Conservation (phyloP, 92 coral and sea anemone species). For the Phenganax subtilis region DNA sequence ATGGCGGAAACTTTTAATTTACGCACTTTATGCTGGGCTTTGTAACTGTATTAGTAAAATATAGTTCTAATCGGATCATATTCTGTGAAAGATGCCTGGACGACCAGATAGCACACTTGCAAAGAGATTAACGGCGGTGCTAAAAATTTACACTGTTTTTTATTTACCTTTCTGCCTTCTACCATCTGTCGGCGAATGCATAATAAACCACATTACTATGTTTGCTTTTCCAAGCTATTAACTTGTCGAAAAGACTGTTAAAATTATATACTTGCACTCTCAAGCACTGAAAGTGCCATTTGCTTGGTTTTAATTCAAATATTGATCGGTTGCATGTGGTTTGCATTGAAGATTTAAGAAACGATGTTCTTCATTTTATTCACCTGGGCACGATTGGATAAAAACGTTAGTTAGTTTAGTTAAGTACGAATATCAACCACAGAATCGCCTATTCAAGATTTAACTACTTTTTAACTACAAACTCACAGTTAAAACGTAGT, state of each 20-base stretch:
- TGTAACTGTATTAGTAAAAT: too few relatives aligned
- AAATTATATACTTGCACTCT: constrained; percentile 21
- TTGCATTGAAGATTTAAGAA: background rate
- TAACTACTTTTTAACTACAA: too few relatives aligned
- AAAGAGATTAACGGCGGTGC: background rate
- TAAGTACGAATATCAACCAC: too few relatives aligned
- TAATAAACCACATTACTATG: constrained; percentile 12
- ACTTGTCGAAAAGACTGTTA: constrained; percentile 2
- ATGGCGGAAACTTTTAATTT: too few relatives aligned
- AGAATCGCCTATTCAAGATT: too few relatives aligned
- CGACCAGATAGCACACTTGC: background rate
- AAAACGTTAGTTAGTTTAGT: too few relatives aligned
- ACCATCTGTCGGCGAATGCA: constrained; percentile 19
- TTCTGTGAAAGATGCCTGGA: background rate
- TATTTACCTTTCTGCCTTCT: background rate
- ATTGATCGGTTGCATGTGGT: background rate
- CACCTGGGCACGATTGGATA: background rate
- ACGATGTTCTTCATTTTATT: background rate
- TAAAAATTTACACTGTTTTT: background rate
- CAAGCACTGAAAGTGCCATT: constrained; percentile 6
- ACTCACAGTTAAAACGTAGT: too few relatives aligned
- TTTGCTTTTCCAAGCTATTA: constrained; percentile 10
- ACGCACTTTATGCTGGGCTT: background rate
- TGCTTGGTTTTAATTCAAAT: background rate
- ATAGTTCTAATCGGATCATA: background rate